phyloP scores from a whole-genome alignment of 2,888 invertebrate species.

The Acanthosepion lycidas region DNA sequence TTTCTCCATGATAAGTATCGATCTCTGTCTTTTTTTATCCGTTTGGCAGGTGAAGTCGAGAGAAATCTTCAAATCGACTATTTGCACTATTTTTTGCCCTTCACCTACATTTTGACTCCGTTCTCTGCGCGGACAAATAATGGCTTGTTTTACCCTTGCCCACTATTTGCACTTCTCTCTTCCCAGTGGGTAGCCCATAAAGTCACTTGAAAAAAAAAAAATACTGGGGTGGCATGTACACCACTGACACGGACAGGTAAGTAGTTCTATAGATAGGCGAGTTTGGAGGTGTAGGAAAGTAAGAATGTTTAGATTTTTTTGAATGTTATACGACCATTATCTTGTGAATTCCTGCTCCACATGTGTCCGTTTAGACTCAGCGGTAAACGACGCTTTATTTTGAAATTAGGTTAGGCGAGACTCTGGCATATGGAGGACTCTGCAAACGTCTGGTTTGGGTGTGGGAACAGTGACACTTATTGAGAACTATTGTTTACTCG shows the following conservation, averaged over 20 bases:
- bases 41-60: not conserved
- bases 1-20: not conserved
- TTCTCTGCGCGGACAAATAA: not conserved
- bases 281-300: not conserved
- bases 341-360: not conserved
- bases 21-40: not conserved
- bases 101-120: not conserved
- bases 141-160: not conserved
- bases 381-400: not conserved
- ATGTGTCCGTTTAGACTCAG: not conserved
- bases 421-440: not conserved
- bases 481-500: not conserved
- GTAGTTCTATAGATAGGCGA: not conserved
- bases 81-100: not conserved
- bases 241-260: not conserved
- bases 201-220: not conserved
- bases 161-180: not conserved
- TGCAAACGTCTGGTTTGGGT: not conserved
- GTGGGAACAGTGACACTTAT: not conserved
- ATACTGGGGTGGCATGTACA: not conserved
- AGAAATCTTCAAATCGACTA: not conserved
- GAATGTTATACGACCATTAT: not conserved
- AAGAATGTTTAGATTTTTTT: not conserved
- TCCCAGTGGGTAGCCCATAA: not conserved
- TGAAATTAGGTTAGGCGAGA: not conserved